Evolutionary conservation across 1,140 invertebrate species (phyloP).

Genomic region (Pseudoatta argentina): DNA sequence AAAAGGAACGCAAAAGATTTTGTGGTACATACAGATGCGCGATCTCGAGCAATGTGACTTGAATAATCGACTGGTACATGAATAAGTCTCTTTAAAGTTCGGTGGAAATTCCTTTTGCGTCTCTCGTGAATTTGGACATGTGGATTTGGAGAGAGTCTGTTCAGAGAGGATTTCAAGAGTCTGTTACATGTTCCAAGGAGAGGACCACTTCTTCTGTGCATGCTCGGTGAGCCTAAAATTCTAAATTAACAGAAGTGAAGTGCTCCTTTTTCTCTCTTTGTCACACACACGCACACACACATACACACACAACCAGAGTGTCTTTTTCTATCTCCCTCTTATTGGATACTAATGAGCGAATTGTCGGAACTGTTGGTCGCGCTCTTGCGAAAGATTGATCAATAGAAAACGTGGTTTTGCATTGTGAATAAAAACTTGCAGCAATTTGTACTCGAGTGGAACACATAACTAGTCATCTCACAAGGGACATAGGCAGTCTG

Average conservation of each 20-base stretch:
- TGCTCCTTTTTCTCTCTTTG: background rate
- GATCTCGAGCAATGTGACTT: conserved; percentile 27
- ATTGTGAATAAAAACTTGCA: conserved; percentile 26
- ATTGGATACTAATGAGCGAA: conserved; percentile 29
- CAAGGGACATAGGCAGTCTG: too few relatives aligned
- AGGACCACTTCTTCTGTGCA: background rate
- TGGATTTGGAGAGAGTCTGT: background rate
- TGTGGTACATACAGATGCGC: background rate
- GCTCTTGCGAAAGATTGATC: conserved; percentile 16
- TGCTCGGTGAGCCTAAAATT: conserved; percentile 12
- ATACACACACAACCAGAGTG: too few relatives aligned
- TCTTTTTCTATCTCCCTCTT: background rate
- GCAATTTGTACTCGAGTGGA: conserved; percentile 35
- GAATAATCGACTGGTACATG: conserved; percentile 69
- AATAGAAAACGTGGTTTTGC: conserved; percentile 20
- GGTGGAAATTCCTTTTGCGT: background rate
- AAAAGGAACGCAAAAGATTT: background rate
- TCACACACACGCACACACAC: background rate
- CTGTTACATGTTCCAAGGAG: background rate
- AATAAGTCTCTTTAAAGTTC: conserved; percentile 73
- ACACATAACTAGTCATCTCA: conserved; percentile 6
- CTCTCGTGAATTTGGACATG: background rate
- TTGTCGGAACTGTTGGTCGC: conserved; percentile 27
- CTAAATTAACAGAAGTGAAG: conserved; percentile 16
- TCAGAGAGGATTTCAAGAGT: conserved; percentile 5